Percentiles rank a stretch among this genome's conserved stretches.
These are phyloP conservation scores for Telmatherina bonti DNA, from an alignment of 2,797 vertebrate species.

Conservation along the genomic window DNA sequence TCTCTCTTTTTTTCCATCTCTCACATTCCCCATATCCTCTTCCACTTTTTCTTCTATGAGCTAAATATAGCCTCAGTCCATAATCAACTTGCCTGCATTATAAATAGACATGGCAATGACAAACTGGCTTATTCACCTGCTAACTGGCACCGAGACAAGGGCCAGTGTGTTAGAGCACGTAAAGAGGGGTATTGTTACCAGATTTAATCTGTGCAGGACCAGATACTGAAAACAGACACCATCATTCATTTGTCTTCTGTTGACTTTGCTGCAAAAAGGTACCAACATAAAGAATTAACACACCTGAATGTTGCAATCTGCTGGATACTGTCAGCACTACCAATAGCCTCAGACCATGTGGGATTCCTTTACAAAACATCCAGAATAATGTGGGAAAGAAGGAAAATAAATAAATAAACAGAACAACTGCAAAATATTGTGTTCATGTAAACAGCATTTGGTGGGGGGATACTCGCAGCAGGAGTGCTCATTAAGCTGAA, in stretches of 20 bases:
- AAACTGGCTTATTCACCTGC: slow-evolving; percentile 42
- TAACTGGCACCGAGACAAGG: slow-evolving; percentile 25
- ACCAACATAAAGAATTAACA: not conserved
- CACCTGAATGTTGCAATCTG: not conserved
- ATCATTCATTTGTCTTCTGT: not conserved
- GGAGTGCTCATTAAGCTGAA: slow-evolving; percentile 62
- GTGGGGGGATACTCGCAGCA: slow-evolving; percentile 53
- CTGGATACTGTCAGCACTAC: not conserved
- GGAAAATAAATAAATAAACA: slow-evolving; percentile 13
- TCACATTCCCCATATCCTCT: slow-evolving; percentile 14
- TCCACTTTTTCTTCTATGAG: slow-evolving; percentile 29
- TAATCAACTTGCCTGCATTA: slow-evolving; percentile 40
- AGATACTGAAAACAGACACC: not conserved
- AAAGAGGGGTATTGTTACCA: not conserved
- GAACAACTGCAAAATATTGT: slow-evolving; percentile 20
- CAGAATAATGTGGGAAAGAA: slow-evolving; percentile 22
- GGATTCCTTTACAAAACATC: slow-evolving; percentile 22
- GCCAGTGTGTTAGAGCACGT: slow-evolving; percentile 22
- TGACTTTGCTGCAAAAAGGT: not conserved
- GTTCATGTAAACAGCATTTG: slow-evolving; percentile 60
- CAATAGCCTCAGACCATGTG: slow-evolving; percentile 16
- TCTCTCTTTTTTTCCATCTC: slow-evolving; percentile 4
- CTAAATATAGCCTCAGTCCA: slow-evolving; percentile 56
- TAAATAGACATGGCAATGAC: slow-evolving; percentile 50
- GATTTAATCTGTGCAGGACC: slow-evolving; percentile 13